Evolutionary conservation across 2,113 vertebrate genomes (phyloP).

Genomic region (Suncus etruscus): DNA sequence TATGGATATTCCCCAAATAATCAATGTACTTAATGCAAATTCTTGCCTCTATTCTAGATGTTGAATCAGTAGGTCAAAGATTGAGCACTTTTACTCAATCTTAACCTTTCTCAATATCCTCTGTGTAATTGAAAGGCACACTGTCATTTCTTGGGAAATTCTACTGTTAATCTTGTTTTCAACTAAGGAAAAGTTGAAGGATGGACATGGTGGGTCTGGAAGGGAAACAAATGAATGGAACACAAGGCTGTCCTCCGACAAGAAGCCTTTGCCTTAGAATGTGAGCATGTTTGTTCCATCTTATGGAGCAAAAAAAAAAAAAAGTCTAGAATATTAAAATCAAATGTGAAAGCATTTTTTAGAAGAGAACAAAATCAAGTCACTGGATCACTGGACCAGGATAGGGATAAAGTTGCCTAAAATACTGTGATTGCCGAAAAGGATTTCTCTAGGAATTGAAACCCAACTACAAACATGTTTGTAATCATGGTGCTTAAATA

Average conservation of each 20-base stretch:
- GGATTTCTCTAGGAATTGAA: no score
- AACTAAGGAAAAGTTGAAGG: neutral
- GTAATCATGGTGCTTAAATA: no score
- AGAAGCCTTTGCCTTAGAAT: neutral
- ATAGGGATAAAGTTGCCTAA: constrained; percentile 16
- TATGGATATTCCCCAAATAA: neutral
- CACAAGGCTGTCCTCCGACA: neutral
- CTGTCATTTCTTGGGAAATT: constrained; percentile 23
- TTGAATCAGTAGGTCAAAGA: neutral
- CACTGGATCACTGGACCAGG: constrained; percentile 2
- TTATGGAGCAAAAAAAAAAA: neutral
- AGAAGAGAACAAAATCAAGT: constrained; percentile 51
- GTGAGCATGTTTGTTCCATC: neutral
- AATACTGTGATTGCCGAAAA: neutral
- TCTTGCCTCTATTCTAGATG: neutral
- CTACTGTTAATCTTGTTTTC: constrained; percentile 6
- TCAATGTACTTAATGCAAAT: neutral
- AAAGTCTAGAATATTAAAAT: neutral
- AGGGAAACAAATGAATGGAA: neutral
- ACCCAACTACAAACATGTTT: no score
- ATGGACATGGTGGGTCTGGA: neutral
- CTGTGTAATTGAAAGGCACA: no score
- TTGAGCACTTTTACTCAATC: neutral
- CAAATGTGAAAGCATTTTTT: neutral
- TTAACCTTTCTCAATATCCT: no score